Evolutionary conservation across 2,113 vertebrate genomes (phyloP), one percentile per base, ranked within the genome.

Genomic region (Phylloscopus trochiloides): DNA sequence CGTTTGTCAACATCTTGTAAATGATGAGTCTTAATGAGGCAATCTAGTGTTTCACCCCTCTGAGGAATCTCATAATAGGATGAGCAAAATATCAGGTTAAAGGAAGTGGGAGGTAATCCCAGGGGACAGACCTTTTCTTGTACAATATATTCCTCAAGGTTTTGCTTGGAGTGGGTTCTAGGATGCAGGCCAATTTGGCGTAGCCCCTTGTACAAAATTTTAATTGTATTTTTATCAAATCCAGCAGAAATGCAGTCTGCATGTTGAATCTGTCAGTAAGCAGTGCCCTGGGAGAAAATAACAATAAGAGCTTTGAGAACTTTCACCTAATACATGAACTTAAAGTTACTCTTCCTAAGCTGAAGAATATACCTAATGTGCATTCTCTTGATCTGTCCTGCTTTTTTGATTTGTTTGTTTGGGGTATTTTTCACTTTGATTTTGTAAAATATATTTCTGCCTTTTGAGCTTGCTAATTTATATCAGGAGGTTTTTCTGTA

Each of bases 1-100:
- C 95, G 67, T 98, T 98, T 98, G 98, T 98, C 98, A 98, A 98
- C 97, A 98, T 98, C 98, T 98, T 98, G 97, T 98, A 98, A 98
- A 98, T 98, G 97, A 98, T 98, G 98, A 98, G 96, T 92, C 98
- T 98, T 98, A 98, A 98, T 98, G 97, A 98, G 97, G 96, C 97
- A 98, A 98, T 97, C 97, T 97, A 98, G 96, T 96, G 93, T 97
- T 98, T 98, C 94, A 94, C 97, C 97, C 96, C 98, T 98, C 97
- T 84, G 96, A 98, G 98, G 94, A 98, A 98, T 97, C 93, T 97
- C 95, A 88, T 97, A 97, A 97, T 97, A 97, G 97, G 97, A 98
- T 97, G 97, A 98, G 98, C 97, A 98, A 98, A 98, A 97, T 98
- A 98, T 94, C 97, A 97, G 97, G 97, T 97, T 97, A 97, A 97